Evolutionary conservation across 2,113 vertebrate genomes (phyloP).

Genomic region (Chaetodon trifascialis): DNA sequence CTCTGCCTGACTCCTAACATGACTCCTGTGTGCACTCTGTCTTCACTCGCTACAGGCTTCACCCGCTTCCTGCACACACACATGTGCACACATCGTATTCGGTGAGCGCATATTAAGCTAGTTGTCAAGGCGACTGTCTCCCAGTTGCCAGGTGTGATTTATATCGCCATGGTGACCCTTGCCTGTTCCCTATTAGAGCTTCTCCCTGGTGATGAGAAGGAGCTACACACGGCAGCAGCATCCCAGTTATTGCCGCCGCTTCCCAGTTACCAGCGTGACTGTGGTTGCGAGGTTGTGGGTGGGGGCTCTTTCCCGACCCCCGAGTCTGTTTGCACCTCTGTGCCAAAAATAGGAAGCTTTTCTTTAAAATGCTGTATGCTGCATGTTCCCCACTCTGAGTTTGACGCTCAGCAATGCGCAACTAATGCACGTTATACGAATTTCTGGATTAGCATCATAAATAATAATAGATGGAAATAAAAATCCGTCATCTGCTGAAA

Average conservation of each 20-base stretch:
- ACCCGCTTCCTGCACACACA: slow-evolving; percentile 43
- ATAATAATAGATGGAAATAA: slow-evolving; percentile 3
- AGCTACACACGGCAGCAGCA: slow-evolving; percentile 44
- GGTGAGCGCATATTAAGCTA: slow-evolving; percentile 59
- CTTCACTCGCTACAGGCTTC: slow-evolving; percentile 27
- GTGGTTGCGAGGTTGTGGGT: slow-evolving; percentile 18
- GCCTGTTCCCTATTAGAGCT: slow-evolving; percentile 75
- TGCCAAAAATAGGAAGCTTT: slow-evolving; percentile 5
- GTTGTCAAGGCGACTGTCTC: slow-evolving; percentile 82
- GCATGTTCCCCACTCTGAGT: neutral
- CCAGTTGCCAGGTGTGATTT: slow-evolving; percentile 81
- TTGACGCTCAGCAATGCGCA: neutral
- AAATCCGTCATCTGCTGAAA: slow-evolving; percentile 12
- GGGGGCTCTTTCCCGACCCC: neutral
- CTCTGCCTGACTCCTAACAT: slow-evolving; percentile 24
- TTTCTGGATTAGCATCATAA: slow-evolving; percentile 15
- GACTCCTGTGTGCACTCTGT: slow-evolving; percentile 40
- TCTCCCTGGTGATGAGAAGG: slow-evolving; percentile 57
- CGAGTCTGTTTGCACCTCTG: slow-evolving; percentile 6
- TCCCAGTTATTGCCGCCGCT: slow-evolving; percentile 43
- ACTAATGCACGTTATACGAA: neutral
- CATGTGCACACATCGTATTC: slow-evolving; percentile 36
- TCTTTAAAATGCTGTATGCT: neutral
- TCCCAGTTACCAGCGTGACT: slow-evolving; percentile 49
- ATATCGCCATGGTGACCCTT: slow-evolving; percentile 79